Conservation (phyloP, 2,113 vertebrate species). For the Hippocampus guttulatus region DNA sequence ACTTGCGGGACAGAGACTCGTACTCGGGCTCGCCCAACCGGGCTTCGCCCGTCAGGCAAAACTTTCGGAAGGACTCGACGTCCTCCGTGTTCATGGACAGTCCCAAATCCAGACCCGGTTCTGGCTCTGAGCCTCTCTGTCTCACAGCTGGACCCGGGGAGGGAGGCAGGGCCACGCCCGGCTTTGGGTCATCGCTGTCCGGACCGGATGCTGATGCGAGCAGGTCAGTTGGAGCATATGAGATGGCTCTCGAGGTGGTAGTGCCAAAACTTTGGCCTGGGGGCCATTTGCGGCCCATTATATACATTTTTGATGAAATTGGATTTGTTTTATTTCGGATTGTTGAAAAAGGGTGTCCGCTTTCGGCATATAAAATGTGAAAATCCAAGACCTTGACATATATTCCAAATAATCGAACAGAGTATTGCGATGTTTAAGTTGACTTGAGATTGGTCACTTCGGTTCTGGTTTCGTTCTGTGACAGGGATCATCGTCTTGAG, state of each 20-base stretch:
- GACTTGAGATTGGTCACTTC: neutral
- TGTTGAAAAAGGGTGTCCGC: too few relatives aligned
- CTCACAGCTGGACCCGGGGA: slow-evolving; percentile 79
- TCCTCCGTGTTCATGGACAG: slow-evolving; percentile 88
- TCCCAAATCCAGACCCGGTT: slow-evolving; percentile 84
- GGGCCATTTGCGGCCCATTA: too few relatives aligned
- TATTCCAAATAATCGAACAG: too few relatives aligned
- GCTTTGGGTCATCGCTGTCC: slow-evolving; percentile 78
- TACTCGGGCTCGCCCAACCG: slow-evolving; percentile 90
- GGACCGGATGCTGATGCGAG: slow-evolving; percentile 84
- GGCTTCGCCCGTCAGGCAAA: slow-evolving; percentile 88
- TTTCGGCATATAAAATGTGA: too few relatives aligned
- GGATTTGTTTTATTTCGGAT: too few relatives aligned
- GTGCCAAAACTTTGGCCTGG: too few relatives aligned
- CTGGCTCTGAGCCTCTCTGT: slow-evolving; percentile 79
- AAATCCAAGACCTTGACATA: too few relatives aligned
- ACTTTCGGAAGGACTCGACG: slow-evolving; percentile 91
- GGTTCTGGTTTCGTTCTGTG: neutral
- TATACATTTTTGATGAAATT: too few relatives aligned
- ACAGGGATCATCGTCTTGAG: slow-evolving; percentile 75
- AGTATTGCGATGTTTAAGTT: neutral
- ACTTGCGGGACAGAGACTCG: slow-evolving; percentile 79
- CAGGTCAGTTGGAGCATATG: slow-evolving; percentile 68
- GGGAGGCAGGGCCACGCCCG: slow-evolving; percentile 73
- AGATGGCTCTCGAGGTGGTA: too few relatives aligned